Percentiles rank a stretch among this genome's conserved stretches.
Evolutionary conservation across 1,140 invertebrate genomes (phyloP).

Genomic region (Drosophila dunni): DNA sequence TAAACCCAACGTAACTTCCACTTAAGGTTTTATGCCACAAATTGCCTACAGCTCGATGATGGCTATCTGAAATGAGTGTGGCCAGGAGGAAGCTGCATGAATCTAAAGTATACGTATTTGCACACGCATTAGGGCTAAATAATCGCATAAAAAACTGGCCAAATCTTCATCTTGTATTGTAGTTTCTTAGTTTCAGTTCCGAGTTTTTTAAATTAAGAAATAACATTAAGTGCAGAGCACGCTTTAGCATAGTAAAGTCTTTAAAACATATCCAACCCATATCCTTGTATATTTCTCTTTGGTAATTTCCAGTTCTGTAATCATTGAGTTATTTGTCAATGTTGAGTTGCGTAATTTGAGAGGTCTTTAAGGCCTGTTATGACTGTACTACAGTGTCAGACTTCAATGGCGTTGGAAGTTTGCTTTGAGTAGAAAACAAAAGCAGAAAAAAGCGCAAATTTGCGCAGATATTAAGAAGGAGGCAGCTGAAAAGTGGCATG

Average conservation of each 20-base stretch:
- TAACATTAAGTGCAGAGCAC: no score
- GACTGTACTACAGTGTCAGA: slow-evolving; percentile 23
- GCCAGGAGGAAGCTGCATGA: slow-evolving; percentile 6
- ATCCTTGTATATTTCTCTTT: no score
- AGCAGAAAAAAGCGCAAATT: slow-evolving; percentile 36
- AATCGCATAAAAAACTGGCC: slow-evolving; percentile 13
- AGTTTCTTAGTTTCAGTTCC: neutral
- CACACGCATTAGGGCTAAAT: slow-evolving; percentile 49
- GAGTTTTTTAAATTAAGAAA: no score
- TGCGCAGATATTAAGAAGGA: slow-evolving; percentile 12
- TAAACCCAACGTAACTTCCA: slow-evolving; percentile 16
- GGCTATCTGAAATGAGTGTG: slow-evolving; percentile 48
- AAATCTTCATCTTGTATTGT: slow-evolving; percentile 1
- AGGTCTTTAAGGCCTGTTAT: neutral
- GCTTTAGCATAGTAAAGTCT: no score
- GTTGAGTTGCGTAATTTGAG: slow-evolving; percentile 18
- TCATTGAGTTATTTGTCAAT: slow-evolving; percentile 1
- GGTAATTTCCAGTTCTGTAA: neutral
- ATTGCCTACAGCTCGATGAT: slow-evolving; percentile 54
- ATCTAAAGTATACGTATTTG: slow-evolving; percentile 38
- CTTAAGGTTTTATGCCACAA: slow-evolving; percentile 29
- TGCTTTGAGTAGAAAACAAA: slow-evolving; percentile 67
- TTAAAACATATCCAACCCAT: no score
- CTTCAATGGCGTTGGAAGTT: slow-evolving; percentile 46
- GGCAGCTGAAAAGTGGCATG: slow-evolving; percentile 4